phyloP scores from a whole-genome alignment of 2,113 vertebrate species.

The Osmerus mordax region DNA sequence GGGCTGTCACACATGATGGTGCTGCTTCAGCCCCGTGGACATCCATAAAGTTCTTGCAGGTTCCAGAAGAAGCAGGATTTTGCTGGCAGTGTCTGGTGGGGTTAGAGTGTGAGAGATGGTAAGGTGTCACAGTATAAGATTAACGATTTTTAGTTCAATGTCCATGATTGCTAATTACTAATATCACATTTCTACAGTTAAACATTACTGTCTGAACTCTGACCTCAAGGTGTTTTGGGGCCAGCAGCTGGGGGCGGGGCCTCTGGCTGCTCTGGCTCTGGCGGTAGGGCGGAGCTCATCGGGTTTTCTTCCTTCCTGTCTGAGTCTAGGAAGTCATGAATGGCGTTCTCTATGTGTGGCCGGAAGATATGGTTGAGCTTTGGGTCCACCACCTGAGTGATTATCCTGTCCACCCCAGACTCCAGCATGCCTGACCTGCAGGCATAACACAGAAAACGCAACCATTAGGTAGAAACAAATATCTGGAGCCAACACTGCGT shows the following conservation, averaged over 20 bases:
- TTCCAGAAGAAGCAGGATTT: no score
- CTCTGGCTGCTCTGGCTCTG: slow-evolving; percentile 83
- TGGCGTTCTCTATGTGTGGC: slow-evolving; percentile 93
- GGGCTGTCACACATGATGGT: no score
- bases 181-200: no score
- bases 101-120: no score
- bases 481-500: background rate
- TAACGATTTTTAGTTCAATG: no score
- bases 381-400: slow-evolving; percentile 97
- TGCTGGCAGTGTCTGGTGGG: no score
- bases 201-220: background rate
- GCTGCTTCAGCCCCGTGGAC: no score
- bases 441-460: background rate
- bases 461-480: background rate
- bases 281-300: slow-evolving; percentile 70
- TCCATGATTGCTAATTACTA: no score
- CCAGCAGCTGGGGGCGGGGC: slow-evolving; percentile 65
- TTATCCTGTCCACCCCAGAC: slow-evolving; percentile 96
- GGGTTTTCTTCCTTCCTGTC: slow-evolving; percentile 83
- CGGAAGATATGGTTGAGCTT: slow-evolving; percentile 98
- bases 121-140: no score
- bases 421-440: slow-evolving; percentile 94
- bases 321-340: slow-evolving; percentile 90
- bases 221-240: slow-evolving; percentile 86
- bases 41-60: no score